Base-by-base conservation (phyloP, 2,888 invertebrate species). In the Rhimphoctona megacephalus region DNA sequence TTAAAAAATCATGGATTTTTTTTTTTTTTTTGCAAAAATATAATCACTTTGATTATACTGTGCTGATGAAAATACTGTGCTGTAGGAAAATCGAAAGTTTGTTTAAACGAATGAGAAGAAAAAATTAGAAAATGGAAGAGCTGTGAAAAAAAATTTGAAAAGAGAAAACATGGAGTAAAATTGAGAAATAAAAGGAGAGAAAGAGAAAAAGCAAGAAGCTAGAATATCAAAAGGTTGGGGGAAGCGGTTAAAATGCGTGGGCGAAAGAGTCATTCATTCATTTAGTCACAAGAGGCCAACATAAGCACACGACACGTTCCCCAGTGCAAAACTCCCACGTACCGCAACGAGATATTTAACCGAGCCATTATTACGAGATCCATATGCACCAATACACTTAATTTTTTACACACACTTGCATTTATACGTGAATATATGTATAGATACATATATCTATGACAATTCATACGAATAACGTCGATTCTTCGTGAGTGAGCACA, bases 191-290 rank as follows among this genome's bases (percentile, higher is more conserved):
- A 54, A 52, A 33, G 30, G 22, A 66, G 36, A 46, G 49, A 33
- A 14, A 36, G 36, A 61, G 19, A 25, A 36, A 43, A 25, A 22
- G 70, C 25, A 36, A 78, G 25, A 67, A 52, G 17, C 54, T 43
- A 25, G 43, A 61, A 17, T 61, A 61, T 30, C 4, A 30, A 30
- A 17, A 30, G 61, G 17, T 14, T 25, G 0, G 6, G 72, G 66
- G 57, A 54, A 43, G 77, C 72, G 67, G 64, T 14, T 61, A 73
- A 11, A 82, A 57, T 61, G 61, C 39, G 79, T 85, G 69, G 74
- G 82, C 81, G 57, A 67, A 54, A 72, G 77, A 78, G 76, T 81
- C 78, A 81, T 86, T 86, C 86, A 86, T 86, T 86, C 84, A 86
- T 86, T 86, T 81, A 77, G 84, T 49, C 61, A 81, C 69, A 73